Base-by-base conservation (phyloP, 1,140 invertebrate species). In the Sesamia nonagrioides region DNA sequence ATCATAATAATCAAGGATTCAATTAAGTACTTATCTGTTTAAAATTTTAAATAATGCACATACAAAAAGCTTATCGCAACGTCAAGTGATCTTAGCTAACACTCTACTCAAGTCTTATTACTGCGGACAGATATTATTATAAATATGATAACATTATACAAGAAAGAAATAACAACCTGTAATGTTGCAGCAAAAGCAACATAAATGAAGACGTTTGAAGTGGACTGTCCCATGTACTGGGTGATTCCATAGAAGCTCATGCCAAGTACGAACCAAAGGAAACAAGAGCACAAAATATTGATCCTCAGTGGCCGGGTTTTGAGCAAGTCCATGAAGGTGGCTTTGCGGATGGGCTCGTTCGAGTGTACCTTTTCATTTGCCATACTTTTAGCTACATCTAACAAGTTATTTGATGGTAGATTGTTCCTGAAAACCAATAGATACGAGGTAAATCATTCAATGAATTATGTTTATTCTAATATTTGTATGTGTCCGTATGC, bases 241-340 rank as follows among this genome's bases (percentile, higher is more conserved):
- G 96, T 96, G 17, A 96, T 95, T 1, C 97, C 97, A 78, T 96
- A 97, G 79, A 96, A 96, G 33, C 96, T 96, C 84, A 97, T 93
- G 7, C 97, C 97, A 42, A 96, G 96, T 1, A 96, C 96, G 6
- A 96, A 83, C 97, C 97, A 97, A 69, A 96, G 95, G 72, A 96
- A 95, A 75, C 95, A 95, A 60, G 97, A 96, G 56, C 92, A 95
- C 3, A 97, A 86, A 0, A 97, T 97, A 83, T 97, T 97, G 8
- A 95, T 86, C 40, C 97, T 91, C 91, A 97, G 95, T 83, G 96
- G 96, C 0, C 96, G 96, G 0, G 96, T 97, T 52, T 94, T 91
- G 58, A 97, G 95, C 6, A 97, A 88, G 87, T 97, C 97, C 1
- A 96, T 1, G 18, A 97, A 89, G n/a, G 90, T 95, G 0, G 95